These are phyloP conservation scores for Epistrophe grossulariae DNA, from an alignment of 2,888 invertebrate genomes.

Conservation along the genomic window DNA sequence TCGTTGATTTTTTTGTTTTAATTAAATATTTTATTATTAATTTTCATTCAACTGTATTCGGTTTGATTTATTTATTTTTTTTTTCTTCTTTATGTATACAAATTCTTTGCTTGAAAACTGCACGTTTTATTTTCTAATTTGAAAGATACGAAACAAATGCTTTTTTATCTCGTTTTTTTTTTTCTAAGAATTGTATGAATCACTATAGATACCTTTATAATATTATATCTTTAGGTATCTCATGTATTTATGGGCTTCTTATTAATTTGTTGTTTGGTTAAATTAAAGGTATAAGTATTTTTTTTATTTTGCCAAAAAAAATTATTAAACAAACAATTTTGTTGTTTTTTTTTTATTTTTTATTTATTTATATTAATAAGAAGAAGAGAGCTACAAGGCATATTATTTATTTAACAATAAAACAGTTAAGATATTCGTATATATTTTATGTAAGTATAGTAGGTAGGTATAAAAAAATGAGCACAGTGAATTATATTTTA, in stretches of 20 bases:
- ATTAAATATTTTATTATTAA: not conserved
- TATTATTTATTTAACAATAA: conserved; percentile 22
- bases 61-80: not conserved
- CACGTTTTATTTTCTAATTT: conserved; percentile 12
- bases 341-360: not conserved
- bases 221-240: not conserved
- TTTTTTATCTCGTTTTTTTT: conserved; percentile 55
- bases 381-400: conserved; percentile 27
- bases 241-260: conserved; percentile 9
- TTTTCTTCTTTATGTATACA: not conserved
- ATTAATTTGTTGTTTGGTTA: conserved; percentile 26
- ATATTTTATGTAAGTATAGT: not conserved
- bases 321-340: conserved; percentile 30
- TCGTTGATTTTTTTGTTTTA: conserved; percentile 8
- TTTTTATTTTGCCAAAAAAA: conserved; percentile 35
- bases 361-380: conserved; percentile 9
- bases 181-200: conserved; percentile 59
- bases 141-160: conserved; percentile 19
- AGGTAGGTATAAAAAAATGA: not conserved
- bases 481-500: conserved; percentile 27
- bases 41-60: not conserved
- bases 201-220: conserved; percentile 11
- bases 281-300: not conserved
- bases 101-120: conserved; percentile 16
- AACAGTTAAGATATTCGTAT: conserved; percentile 16